Conservation (phyloP, 2,888 invertebrate species). For the Meiosimyza platycephala region DNA sequence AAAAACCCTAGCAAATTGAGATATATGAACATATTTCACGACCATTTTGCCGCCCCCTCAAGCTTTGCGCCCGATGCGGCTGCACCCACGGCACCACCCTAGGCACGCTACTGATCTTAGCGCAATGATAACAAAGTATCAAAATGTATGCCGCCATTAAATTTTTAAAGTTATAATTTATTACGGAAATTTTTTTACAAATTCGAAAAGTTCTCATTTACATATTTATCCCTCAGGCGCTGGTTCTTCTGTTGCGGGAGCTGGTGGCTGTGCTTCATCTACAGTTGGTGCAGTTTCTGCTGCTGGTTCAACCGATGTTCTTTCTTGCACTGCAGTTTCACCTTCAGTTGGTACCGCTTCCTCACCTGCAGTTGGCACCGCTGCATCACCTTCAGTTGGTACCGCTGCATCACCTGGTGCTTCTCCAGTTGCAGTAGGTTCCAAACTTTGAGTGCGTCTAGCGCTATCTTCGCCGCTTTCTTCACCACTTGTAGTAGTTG, state of each 20-base stretch:
- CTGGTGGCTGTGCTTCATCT: constrained; percentile 18
- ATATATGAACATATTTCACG: no score
- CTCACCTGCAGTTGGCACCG: constrained; percentile 4
- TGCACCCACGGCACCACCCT: no score
- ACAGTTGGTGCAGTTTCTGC: background rate
- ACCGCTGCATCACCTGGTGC: background rate
- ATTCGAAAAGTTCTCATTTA: background rate
- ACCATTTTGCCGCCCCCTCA: no score
- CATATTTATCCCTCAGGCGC: constrained; percentile 6
- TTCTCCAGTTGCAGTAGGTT: constrained; percentile 7
- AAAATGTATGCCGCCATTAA: no score
- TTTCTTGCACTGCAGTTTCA: background rate
- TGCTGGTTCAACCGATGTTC: background rate
- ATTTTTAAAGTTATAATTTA: background rate
- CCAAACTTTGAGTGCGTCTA: constrained; percentile 10
- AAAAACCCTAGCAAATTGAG: no score
- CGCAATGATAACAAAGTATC: background rate
- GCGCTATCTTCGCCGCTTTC: constrained; percentile 43
- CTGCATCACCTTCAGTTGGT: constrained; percentile 23
- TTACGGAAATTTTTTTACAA: background rate
- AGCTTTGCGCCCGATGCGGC: no score
- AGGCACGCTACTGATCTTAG: no score
- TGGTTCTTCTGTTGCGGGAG: constrained; percentile 11
- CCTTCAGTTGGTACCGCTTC: constrained; percentile 9
- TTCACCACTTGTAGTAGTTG: constrained; percentile 41